Evolutionary conservation across 2,888 invertebrate genomes (phyloP).

Genomic region (Lithosia quadra): DNA sequence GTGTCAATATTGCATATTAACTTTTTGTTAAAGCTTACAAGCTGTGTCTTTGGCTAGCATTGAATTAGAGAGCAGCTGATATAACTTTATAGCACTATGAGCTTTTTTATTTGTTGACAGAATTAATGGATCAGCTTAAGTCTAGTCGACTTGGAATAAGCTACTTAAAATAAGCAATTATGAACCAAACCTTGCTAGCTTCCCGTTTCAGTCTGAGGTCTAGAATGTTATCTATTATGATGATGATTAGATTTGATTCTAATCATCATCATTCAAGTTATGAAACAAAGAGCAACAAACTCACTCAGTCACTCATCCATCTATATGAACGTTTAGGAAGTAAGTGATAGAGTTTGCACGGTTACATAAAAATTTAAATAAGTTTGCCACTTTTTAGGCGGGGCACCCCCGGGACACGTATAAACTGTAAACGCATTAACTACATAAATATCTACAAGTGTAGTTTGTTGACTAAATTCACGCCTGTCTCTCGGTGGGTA

Average conservation of each 20-base stretch:
- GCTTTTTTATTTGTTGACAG: not conserved
- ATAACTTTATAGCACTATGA: not conserved
- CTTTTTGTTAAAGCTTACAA: constrained; percentile 41
- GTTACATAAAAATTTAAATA: not conserved
- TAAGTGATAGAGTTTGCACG: not conserved
- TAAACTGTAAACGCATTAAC: constrained; percentile 29
- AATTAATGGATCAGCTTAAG: too few species aligned
- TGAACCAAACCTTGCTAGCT: not conserved
- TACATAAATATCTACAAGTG: constrained; percentile 29
- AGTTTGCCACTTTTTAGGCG: not conserved
- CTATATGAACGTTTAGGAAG: not conserved
- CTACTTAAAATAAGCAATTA: not conserved
- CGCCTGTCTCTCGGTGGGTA: constrained; percentile 45
- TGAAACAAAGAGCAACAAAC: not conserved
- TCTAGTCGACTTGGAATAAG: not conserved
- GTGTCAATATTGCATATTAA: constrained; percentile 55
- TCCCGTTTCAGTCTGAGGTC: too few species aligned
- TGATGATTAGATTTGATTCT: too few species aligned
- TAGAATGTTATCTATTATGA: too few species aligned
- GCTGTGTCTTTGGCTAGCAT: constrained; percentile 24
- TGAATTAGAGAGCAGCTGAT: constrained; percentile 21
- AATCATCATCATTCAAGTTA: too few species aligned
- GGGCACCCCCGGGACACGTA: not conserved
- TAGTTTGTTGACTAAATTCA: constrained; percentile 45
- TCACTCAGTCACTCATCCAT: not conserved